Conservation (phyloP, 2,888 invertebrate species). For the Reticulitermes lucifugus region DNA sequence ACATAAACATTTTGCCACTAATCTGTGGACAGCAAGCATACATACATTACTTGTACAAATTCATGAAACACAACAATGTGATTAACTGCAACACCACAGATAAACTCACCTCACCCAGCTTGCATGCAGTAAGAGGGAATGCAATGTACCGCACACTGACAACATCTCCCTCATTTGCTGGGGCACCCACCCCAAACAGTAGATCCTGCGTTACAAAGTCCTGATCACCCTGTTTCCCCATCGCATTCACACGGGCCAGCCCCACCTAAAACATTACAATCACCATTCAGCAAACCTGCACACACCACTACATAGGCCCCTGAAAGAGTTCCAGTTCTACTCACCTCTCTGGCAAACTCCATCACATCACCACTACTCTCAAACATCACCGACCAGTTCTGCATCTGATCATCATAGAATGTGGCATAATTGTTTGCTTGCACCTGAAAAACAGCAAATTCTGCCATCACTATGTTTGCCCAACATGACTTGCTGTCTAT, state of each 20-base stretch:
- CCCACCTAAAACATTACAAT: slow-evolving; percentile 45
- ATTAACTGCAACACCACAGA: no score
- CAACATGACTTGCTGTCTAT: no score
- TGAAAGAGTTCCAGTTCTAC: not conserved
- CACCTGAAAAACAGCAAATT: slow-evolving; percentile 51
- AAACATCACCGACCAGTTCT: slow-evolving; percentile 70
- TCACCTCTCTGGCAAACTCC: slow-evolving; percentile 60
- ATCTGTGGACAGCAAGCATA: no score
- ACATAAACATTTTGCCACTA: no score
- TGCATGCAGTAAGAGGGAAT: slow-evolving; percentile 28
- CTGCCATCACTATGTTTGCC: no score
- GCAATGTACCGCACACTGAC: slow-evolving; percentile 47
- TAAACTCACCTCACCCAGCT: slow-evolving; percentile 32
- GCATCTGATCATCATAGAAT: slow-evolving; percentile 66
- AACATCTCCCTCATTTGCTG: slow-evolving; percentile 45
- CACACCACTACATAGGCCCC: no score
- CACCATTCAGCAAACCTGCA: no score
- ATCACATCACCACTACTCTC: slow-evolving; percentile 58
- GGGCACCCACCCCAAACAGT: slow-evolving; percentile 32
- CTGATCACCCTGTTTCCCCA: slow-evolving; percentile 28
- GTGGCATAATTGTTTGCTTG: slow-evolving; percentile 55
- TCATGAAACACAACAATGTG: no score
- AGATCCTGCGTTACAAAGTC: slow-evolving; percentile 43
- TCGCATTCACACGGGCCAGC: slow-evolving; percentile 42
- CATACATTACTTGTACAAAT: no score